Evolutionary conservation across 1,140 invertebrate species (phyloP), one percentile per base, ranked within the genome.

Genomic region (Cydia splendana): DNA sequence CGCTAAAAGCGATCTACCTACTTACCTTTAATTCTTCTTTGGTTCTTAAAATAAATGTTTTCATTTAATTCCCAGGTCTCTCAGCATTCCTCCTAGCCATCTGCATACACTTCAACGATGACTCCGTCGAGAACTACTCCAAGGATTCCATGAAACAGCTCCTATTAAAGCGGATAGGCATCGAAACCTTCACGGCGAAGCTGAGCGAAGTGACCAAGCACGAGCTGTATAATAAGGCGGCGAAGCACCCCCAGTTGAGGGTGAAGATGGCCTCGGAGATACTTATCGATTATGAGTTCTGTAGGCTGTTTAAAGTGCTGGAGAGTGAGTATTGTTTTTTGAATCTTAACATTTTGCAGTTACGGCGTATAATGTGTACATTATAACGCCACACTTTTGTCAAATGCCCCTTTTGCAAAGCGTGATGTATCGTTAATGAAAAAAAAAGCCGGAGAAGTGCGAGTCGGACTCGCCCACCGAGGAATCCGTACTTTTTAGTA

Each of bases 221-320:
- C 85, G 98, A 99, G 93, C 94, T 96, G 42, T 99, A 99, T 93
- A 97, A 96, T 42, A 95, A 96, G 87, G 97, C 98, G 38, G 95
- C 97, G 2, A 99, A 99, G 92, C 97, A 98, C 88, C 98, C 99
- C 2, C 98, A 99, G 89, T 95, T 98, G 4, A 94, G 95, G 48
- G 96, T 95, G 13, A 97, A 96, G 87, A 93, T 96, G 79, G 93
- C 97, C 6, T 94, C 93, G 12, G 98, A 99, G 81, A 94, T 99
- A 20, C 93, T 99, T 30, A 95, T 99, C 74, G 99, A 99, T 91
- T 98, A 98, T 91, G 97, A 99, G 91, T 99, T 99, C 94, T 99
- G 98, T 85, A 96, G 96, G 85, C 92, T 99, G 12, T 97, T 97
- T 82, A 98, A 98, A 93, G 94, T 94, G 10, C 88, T 97, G 30